Evolutionary conservation across 2,888 invertebrate species (phyloP), one percentile per base, ranked within the genome.

Genomic region (Steinernema hermaphroditum): DNA sequence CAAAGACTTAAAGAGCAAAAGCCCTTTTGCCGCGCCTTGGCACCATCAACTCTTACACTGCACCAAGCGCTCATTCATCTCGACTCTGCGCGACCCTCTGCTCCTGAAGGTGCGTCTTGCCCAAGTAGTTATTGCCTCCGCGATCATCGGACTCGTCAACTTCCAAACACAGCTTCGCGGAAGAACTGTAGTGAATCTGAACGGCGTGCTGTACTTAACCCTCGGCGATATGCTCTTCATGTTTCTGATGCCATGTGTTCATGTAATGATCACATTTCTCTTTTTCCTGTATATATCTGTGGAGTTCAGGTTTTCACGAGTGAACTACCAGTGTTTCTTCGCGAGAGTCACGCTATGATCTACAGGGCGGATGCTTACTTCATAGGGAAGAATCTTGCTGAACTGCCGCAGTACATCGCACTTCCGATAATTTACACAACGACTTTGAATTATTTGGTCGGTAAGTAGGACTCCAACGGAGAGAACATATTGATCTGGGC

Each of bases 171-270:
- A 90, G 0, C 87, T 93, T n/a, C n/a, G n/a, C n/a, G n/a, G n/a
- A n/a, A n/a, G n/a, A n/a, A 94, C 94, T 0, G 93, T 95, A 0
- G 92, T 93, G 92, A 94, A 94, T 87, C 93, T 94, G 79, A 94
- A 93, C 86, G 94, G 94, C 49, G 93, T 92, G 32, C 90, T n/a
- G n/a, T n/a, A n/a, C n/a, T n/a, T n/a, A n/a, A n/a, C n/a, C n/a
- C n/a, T n/a, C n/a, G n/a, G n/a, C n/a, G n/a, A n/a, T n/a, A n/a
- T n/a, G n/a, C n/a, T n/a, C 6, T 94, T 95, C 88, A 93, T 93
- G 85, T 94, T 94, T 88, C 91, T 94, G 19, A 94, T 94, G 86
- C 93, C 94, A 73, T 94, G 95, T 41, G 92, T 94, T 75, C 92
- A 92, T 87, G 96, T 95, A 88, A 91, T n/a, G n/a, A n/a, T 14